Conservation (phyloP, 35 echinoderm and acorn worm species). For the Heliocidaris erythrogramma region DNA sequence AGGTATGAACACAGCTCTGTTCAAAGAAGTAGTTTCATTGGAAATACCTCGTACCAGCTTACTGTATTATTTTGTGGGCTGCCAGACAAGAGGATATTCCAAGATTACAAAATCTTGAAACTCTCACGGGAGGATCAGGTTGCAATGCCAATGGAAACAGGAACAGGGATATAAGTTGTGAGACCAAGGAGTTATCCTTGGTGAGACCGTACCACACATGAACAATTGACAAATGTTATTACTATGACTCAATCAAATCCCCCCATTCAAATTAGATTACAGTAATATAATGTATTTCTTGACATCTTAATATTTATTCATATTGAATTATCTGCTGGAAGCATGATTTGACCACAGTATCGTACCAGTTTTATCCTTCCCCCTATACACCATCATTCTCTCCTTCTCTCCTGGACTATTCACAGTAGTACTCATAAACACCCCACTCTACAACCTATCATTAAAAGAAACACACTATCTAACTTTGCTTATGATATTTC, state of each 20-base stretch:
- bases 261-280: constrained; percentile 34
- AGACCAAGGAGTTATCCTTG: background rate
- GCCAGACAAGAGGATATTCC: constrained; percentile 14
- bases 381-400: background rate
- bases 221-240: constrained; percentile 21
- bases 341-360: background rate
- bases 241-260: constrained; percentile 27
- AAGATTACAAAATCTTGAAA: constrained; percentile 36
- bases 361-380: background rate
- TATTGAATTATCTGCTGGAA: background rate
- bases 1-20: background rate
- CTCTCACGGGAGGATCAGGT: constrained; percentile 7
- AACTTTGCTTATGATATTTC: background rate
- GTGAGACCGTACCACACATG: background rate
- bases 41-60: background rate
- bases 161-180: background rate
- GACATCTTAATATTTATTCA: background rate
- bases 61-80: background rate
- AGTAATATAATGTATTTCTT: constrained; percentile 18
- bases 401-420: background rate
- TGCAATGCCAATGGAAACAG: background rate
- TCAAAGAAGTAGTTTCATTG: background rate
- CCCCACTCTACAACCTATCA: too few species aligned
- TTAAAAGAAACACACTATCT: too few species aligned
- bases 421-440: too few species aligned